These are phyloP conservation scores for Heliconius himera DNA, from an alignment of 1,140 invertebrate species.

Conservation along the genomic window DNA sequence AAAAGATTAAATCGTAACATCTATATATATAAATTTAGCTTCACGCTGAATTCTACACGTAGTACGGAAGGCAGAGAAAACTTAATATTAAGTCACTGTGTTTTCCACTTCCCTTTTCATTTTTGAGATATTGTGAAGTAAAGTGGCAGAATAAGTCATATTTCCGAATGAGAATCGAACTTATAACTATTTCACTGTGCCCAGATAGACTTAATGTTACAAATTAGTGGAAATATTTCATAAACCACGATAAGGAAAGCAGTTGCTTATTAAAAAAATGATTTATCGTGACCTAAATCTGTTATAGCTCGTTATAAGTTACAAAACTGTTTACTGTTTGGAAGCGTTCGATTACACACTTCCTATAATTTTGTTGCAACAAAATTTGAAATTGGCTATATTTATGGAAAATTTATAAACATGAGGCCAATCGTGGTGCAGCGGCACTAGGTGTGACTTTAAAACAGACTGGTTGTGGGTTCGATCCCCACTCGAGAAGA, in stretches of 20 bases:
- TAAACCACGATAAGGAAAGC: not conserved
- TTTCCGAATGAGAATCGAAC: too few relatives aligned
- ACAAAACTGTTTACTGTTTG: not conserved
- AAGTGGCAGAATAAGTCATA: too few relatives aligned
- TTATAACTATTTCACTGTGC: too few relatives aligned
- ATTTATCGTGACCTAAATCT: constrained; percentile 3
- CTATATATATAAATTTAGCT: too few relatives aligned
- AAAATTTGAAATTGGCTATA: not conserved
- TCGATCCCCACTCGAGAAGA: too few relatives aligned
- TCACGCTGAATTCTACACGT: too few relatives aligned
- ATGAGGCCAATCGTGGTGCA: too few relatives aligned
- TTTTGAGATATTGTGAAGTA: too few relatives aligned
- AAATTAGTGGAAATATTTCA: not conserved
- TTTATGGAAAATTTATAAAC: not conserved
- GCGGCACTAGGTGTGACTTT: too few relatives aligned
- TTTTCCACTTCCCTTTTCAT: not conserved
- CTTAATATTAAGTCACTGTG: too few relatives aligned
- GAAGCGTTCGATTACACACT: not conserved
- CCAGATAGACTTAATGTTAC: not conserved
- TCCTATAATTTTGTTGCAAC: constrained; percentile 6
- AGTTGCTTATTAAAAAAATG: not conserved
- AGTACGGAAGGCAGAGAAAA: too few relatives aligned
- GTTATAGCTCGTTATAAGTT: not conserved
- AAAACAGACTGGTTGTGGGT: too few relatives aligned
- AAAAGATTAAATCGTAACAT: not conserved